Evolutionary conservation across 2,113 vertebrate genomes (phyloP), one percentile per base, ranked within the genome.

Genomic region (Pionites leucogaster): DNA sequence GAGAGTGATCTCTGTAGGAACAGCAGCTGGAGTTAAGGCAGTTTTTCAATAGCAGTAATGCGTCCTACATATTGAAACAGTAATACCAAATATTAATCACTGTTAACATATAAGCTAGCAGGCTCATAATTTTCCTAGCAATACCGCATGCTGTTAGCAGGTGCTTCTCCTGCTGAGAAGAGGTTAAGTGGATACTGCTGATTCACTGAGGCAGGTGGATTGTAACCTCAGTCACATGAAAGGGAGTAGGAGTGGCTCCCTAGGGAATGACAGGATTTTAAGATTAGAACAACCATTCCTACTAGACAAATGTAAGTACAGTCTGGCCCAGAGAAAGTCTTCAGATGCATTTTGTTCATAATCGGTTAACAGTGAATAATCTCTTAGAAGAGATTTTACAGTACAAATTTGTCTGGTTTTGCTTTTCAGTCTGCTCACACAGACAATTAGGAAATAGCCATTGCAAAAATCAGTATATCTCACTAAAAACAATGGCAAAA

Each of bases 11-110:
- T 96, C 92, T 20, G 86, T 31, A 95, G 83, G 63, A 96, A 64
- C 59, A 90, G 79, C 87, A 92, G 90, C 59, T 95, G 90, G 64
- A 68, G 52, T 82, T 84, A 50, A 91, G 68, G 88, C 81, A 81
- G 68, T 83, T 96, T 92, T 93, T 96, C 95, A 96, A 70, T 4
- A 63, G 77, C 25, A 3, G 55, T 71, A 97, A 96, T 96, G 87
- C 60, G 80, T 93, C 82, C 90, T 93, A 92, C 88, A 91, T 93
- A 95, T 53, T 96, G 93, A 96, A 97, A 91, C 46, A 92, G 82
- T 94, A 96, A 94, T 91, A 94, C 89, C 91, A 97, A 97, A 93
- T 97, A 97, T 97, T 97, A 97, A 95, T 97, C 94, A 96, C 89
- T 85, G 96, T 96, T 97, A 97, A 95, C 93, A 70, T 68, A 76